These are phyloP conservation scores for Synanthedon tipuliformis DNA, from an alignment of 2,888 invertebrate species.

Conservation along the genomic window DNA sequence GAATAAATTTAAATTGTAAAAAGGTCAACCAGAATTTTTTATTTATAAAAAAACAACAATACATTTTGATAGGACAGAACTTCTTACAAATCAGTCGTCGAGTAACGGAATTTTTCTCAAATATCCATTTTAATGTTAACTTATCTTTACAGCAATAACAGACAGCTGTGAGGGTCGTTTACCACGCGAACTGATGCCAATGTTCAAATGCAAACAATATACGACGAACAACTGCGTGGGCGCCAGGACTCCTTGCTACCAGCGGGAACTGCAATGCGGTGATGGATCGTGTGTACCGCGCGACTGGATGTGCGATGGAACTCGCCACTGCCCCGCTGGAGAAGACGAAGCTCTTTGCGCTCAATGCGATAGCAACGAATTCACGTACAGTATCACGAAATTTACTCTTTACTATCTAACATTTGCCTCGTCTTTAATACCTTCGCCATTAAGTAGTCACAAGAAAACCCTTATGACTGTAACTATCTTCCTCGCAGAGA, in stretches of 20 bases:
- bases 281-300: constrained; percentile 73
- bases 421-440: not conserved
- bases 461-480: too few species aligned
- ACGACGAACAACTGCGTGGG: constrained; percentile 70
- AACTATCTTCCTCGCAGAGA: too few species aligned
- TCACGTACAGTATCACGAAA: constrained; percentile 26
- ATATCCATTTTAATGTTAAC: too few species aligned
- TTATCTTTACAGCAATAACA: constrained; percentile 58
- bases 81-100: too few species aligned
- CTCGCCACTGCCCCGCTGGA: constrained; percentile 71
- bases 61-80: too few species aligned
- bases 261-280: constrained; percentile 66
- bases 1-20: too few species aligned
- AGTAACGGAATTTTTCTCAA: too few species aligned
- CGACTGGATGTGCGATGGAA: constrained; percentile 75
- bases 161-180: constrained; percentile 73
- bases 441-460: too few species aligned
- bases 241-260: constrained; percentile 54
- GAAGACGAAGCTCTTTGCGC: constrained; percentile 73
- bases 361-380: constrained; percentile 41
- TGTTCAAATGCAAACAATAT: constrained; percentile 73
- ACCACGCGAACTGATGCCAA: constrained; percentile 63
- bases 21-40: too few species aligned
- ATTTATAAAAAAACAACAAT: too few species aligned
- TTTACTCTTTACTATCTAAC: not conserved